phyloP scores from a whole-genome alignment of 2,797 vertebrate genomes.

The Etheostoma nigrum region DNA sequence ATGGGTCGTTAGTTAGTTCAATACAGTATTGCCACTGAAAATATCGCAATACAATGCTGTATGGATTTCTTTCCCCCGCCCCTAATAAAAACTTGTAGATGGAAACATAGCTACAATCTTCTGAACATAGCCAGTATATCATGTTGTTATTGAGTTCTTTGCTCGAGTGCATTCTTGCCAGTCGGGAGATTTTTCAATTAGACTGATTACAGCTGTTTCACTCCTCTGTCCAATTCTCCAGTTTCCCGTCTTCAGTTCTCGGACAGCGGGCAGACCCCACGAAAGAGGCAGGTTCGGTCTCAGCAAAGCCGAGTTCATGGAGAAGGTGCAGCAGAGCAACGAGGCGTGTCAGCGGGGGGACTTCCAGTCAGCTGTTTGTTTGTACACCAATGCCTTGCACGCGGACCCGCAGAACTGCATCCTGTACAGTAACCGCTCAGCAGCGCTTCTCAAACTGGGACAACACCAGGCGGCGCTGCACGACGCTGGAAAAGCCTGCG shows the following conservation, averaged over 20 bases:
- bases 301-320: constrained; percentile 96
- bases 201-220: constrained; percentile 10
- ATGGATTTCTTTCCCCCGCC: too few relatives aligned
- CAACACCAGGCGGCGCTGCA: constrained; percentile 92
- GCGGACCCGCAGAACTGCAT: constrained; percentile 98
- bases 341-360: constrained; percentile 96
- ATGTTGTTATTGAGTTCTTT: not conserved
- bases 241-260: constrained; percentile 76
- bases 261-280: constrained; percentile 79
- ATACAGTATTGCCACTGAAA: too few relatives aligned
- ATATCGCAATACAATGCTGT: too few relatives aligned
- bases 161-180: not conserved
- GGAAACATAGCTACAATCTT: too few relatives aligned
- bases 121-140: not conserved
- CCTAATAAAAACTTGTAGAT: too few relatives aligned
- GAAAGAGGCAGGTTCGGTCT: constrained; percentile 82
- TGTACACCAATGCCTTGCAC: constrained; percentile 91
- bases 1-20: not conserved
- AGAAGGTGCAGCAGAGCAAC: constrained; percentile 96
- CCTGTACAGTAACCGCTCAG: constrained; percentile 96
- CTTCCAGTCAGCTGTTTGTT: constrained; percentile 89
- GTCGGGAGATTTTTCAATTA: not conserved
- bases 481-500: constrained; percentile 92
- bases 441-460: constrained; percentile 92
- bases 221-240: constrained; percentile 43